Evolutionary conservation across 2,113 vertebrate genomes (phyloP), one percentile per base, ranked within the genome.

Genomic region (Osmerus mordax): DNA sequence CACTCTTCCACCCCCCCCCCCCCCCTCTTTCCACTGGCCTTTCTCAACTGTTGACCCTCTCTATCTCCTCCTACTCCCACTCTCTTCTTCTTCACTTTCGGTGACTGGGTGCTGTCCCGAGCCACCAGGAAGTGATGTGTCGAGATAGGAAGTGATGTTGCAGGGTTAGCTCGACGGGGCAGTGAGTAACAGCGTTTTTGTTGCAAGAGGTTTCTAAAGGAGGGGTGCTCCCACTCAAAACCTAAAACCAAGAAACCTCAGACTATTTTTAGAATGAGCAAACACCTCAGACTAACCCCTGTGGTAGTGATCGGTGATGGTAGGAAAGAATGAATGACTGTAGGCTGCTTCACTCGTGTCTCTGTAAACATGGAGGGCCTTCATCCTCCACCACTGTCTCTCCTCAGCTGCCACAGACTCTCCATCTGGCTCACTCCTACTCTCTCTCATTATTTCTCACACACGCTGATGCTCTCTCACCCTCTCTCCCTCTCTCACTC

Each of bases 291-390:
- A 6, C 6, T 41, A 41, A 58, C 56, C 72, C 15, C 74, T 73
- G 79, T 75, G 84, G 82, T 83, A 82, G 79, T 76, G 72, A 4
- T 3, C 14, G 78, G 80, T 85, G 81, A 71, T 78, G 67, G 80
- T 58, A 52, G 71, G 61, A 64, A 64, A 64, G 14, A 64, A 32
- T 63, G 61, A 64, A 36, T 7, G 6, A 41, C 36, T 41, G 28
- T 1, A 64, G 25, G 61, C 7, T 3, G 14, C 36, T 9, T 41
- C 5, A 8, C 7, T 41, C 0, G 6, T 9, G 36, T 41, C 36
- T 41, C 4, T 41, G 36, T 41, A 8, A 41, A 41, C 36, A 7
- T n/a, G 3, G 14, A 18, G 8, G 1, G 15, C 16, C 54, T n/a
- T 55, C 53, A 13, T 3, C 54, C 54, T n/a, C 7, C 54, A 2